Base-by-base conservation (phyloP, 2,888 invertebrate genomes). In the Dugesia japonica region DNA sequence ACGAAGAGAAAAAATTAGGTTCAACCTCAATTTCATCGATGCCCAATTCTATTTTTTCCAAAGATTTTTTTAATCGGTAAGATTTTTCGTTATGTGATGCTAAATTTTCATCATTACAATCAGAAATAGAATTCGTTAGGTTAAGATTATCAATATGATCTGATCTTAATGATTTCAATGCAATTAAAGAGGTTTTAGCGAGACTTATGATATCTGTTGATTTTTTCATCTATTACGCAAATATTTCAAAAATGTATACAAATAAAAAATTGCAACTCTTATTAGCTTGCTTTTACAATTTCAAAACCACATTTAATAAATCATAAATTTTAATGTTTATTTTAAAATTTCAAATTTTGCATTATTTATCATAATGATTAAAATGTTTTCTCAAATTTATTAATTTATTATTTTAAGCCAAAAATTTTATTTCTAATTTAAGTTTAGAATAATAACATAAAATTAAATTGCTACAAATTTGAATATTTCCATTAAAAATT, bases 21-120 rank as follows among this genome's bases (percentile, higher is more conserved):
- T 38, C 38, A n/a, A 56, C 56, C 17, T 56, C 56, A 56, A 56
- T 56, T 56, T 56, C 56, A n/a, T 56, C 56, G n/a, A 56, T 56
- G 4, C 56, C 56, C 4, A 56, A n/a, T 56, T 56, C 56, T 4
- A 56, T 56, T 56, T 56, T 56, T 23, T 56, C 56, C 56, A 56
- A 56, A 4, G 56, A 56, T 56, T 56, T 56, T 23, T 56, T 56
- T n/a, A 56, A 56, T 56, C 56, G 56, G 17, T 56, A 56, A 20
- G n/a, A n/a, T 56, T 56, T 56, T 23, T 56, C 56, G 4, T 56
- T n/a, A 9, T 56, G 4, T 9, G n/a, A 56, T 4, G n/a, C n/a
- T 23, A 56, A 1, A 4, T 9, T 1, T n/a, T 20, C 56, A 23
- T 20, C 23, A 56, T 56, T 56, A n/a, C 9, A 56, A 23, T 56